Evolutionary conservation across 2,797 vertebrate genomes (phyloP).

Genomic region (Hapalemur alaotrensis): DNA sequence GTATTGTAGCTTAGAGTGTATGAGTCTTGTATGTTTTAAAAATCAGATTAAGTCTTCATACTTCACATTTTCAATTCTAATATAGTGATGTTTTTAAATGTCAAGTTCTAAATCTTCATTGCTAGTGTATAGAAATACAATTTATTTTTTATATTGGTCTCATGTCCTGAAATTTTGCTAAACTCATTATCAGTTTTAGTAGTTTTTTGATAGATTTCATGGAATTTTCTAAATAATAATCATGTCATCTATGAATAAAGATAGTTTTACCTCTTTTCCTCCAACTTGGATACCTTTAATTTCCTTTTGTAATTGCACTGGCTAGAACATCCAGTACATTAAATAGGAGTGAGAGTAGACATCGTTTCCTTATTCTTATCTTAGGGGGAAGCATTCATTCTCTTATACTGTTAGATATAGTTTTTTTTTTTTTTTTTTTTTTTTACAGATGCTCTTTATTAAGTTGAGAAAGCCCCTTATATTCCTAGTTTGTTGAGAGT

Average conservation of each 20-base stretch:
- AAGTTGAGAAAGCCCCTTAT: not conserved
- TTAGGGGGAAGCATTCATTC: not conserved
- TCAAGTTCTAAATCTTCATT: slow-evolving; percentile 1
- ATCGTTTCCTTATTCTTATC: not conserved
- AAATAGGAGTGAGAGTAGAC: not conserved
- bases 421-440: not conserved
- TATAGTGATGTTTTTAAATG: not conserved
- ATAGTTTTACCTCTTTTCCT: not conserved
- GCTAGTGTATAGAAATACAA: not conserved
- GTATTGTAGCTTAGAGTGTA: not conserved
- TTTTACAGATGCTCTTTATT: not conserved
- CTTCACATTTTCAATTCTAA: not conserved
- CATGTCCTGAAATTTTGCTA: slow-evolving; percentile 12
- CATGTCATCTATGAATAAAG: slow-evolving; percentile 22
- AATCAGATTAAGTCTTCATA: not conserved
- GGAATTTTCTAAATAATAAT: slow-evolving; percentile 37
- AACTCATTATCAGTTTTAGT: not conserved
- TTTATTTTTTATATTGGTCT: slow-evolving; percentile 1
- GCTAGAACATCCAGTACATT: slow-evolving; percentile 1
- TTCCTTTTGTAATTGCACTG: slow-evolving; percentile 44
- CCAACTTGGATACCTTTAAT: not conserved
- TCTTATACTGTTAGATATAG: not conserved
- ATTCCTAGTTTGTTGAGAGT: not conserved
- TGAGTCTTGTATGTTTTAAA: not conserved
- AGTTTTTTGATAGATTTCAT: slow-evolving; percentile 12